Percentiles rank a stretch among this genome's conserved stretches.
phyloP scores from a whole-genome alignment of 2,888 invertebrate genomes.

The Scrobipalpa atriplicella region DNA sequence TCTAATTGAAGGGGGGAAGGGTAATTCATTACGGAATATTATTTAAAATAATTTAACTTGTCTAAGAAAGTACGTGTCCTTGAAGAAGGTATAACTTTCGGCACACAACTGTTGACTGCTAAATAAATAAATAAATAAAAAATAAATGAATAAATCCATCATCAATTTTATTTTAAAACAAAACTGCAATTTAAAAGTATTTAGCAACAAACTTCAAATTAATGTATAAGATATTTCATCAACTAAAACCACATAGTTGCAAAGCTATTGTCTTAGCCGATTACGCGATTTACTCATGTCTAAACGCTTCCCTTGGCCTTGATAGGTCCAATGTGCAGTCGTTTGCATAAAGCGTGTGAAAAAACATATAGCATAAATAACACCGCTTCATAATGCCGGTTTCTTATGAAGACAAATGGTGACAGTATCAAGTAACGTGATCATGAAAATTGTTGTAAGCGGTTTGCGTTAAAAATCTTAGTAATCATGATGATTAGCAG shows the following conservation, averaged over 20 bases:
- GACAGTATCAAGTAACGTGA: conserved; percentile 4
- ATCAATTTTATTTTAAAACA: too few relatives aligned
- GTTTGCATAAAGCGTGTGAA: conserved; percentile 25
- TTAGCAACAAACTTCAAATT: not conserved
- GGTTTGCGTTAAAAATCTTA: not conserved
- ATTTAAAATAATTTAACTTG: too few relatives aligned
- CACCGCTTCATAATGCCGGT: not conserved
- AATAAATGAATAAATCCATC: too few relatives aligned
- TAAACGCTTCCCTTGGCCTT: conserved; percentile 14
- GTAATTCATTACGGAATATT: too few relatives aligned
- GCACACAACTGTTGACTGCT: too few relatives aligned
- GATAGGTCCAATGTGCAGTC: not conserved
- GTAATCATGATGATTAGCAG: too few relatives aligned
- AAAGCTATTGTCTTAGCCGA: conserved; percentile 18
- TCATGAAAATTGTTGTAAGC: not conserved
- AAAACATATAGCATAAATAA: not conserved
- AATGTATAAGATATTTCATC: conserved; percentile 12
- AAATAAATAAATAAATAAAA: too few relatives aligned
- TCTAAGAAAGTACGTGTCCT: too few relatives aligned
- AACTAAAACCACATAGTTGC: conserved; percentile 1
- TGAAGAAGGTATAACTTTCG: too few relatives aligned
- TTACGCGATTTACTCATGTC: conserved; percentile 22
- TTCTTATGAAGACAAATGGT: not conserved
- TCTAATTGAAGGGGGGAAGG: too few relatives aligned
- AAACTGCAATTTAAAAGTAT: not conserved